Conservation (phyloP, 2,797 vertebrate species). For the Paratrypauchen microcephalus region DNA sequence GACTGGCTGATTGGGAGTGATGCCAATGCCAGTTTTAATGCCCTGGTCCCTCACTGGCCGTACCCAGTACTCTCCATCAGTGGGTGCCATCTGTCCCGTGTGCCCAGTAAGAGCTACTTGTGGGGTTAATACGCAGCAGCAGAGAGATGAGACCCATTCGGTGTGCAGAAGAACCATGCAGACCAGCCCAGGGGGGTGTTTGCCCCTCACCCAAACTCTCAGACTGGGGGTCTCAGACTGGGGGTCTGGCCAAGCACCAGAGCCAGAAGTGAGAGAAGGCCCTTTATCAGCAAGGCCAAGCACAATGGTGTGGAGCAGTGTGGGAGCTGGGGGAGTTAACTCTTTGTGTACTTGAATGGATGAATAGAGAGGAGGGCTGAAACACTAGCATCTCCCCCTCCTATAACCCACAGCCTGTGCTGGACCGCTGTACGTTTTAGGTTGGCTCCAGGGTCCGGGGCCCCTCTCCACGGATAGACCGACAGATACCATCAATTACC, state of each 20-base stretch:
- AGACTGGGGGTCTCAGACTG: slow-evolving; percentile 57
- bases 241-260: slow-evolving; percentile 57
- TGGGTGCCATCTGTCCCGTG: slow-evolving; percentile 73
- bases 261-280: slow-evolving; percentile 57
- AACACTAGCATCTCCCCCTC: slow-evolving; percentile 77
- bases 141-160: slow-evolving; percentile 35
- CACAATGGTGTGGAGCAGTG: slow-evolving; percentile 72
- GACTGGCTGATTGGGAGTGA: slow-evolving; percentile 29
- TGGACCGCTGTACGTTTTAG: slow-evolving; percentile 76
- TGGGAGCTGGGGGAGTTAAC: slow-evolving; percentile 78
- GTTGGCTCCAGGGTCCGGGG: slow-evolving; percentile 59
- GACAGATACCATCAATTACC: slow-evolving; percentile 83
- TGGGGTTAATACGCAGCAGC: slow-evolving; percentile 59
- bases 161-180: slow-evolving; percentile 49
- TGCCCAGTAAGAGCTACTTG: slow-evolving; percentile 60
- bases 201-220: slow-evolving; percentile 58
- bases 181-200: slow-evolving; percentile 53
- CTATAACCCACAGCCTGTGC: slow-evolving; percentile 44
- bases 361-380: slow-evolving; percentile 78
- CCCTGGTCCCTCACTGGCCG: slow-evolving; percentile 62
- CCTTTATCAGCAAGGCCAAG: slow-evolving; percentile 70
- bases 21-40: slow-evolving; percentile 48
- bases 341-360: slow-evolving; percentile 79
- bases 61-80: slow-evolving; percentile 47
- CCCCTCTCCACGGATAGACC: slow-evolving; percentile 65